These are phyloP conservation scores for Drosophila quadrilineata DNA, from an alignment of 1,140 invertebrate species.

Conservation along the genomic window DNA sequence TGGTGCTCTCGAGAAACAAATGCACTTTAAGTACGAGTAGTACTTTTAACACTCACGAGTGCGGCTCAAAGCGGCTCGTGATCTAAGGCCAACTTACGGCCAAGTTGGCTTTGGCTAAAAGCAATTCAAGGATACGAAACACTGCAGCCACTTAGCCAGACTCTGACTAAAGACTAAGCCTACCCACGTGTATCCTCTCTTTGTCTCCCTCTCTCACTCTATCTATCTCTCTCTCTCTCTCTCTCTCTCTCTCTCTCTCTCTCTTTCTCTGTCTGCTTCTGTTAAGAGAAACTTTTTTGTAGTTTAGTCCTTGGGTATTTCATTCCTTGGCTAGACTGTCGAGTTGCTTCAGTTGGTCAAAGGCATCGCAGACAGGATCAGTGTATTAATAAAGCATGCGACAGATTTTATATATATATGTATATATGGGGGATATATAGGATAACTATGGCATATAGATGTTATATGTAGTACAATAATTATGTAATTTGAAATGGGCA, in stretches of 20 bases:
- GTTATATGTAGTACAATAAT: too few species aligned
- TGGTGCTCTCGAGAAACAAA: conserved; percentile 33
- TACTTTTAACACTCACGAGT: conserved; percentile 60
- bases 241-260: not conserved
- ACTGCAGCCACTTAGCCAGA: conserved; percentile 37
- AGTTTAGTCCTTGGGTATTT: too few species aligned
- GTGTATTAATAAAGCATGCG: too few species aligned
- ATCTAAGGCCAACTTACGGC: conserved; percentile 38
- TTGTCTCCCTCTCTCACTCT: not conserved
- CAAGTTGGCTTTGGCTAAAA: conserved; percentile 37
- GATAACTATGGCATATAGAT: too few species aligned
- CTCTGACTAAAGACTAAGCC: conserved; percentile 9
- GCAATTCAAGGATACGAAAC: conserved; percentile 29
- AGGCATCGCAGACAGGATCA: too few species aligned
- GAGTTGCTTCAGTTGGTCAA: too few species aligned
- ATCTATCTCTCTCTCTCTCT: not conserved
- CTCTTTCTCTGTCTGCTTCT: too few species aligned
- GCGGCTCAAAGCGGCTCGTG: conserved; percentile 33
- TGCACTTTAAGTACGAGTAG: conserved; percentile 64
- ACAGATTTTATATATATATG: too few species aligned
- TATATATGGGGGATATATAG: too few species aligned
- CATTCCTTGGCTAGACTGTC: too few species aligned
- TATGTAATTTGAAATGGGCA: too few species aligned
- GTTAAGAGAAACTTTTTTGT: too few species aligned
- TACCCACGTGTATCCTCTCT: not conserved